Conservation (phyloP, 2,888 invertebrate species). For the Blera fallax region DNA sequence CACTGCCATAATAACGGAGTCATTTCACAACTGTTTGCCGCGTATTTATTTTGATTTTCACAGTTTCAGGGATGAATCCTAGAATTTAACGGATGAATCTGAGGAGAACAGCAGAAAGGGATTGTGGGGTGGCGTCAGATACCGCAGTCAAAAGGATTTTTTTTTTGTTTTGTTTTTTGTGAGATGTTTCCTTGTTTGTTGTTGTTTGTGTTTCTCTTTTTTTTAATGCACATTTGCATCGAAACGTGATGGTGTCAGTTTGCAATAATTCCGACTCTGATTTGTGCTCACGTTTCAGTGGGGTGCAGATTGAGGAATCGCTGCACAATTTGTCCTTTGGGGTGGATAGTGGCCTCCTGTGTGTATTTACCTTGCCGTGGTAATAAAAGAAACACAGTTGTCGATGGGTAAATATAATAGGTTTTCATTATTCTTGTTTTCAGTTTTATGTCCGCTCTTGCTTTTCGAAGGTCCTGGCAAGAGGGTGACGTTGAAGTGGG, state of each 20-base stretch:
- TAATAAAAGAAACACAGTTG: constrained; percentile 64
- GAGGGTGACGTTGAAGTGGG: constrained; percentile 8
- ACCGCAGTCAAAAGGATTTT: constrained; percentile 69
- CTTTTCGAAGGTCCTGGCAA: background rate
- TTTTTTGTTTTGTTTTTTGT: background rate
- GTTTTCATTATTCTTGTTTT: constrained; percentile 42
- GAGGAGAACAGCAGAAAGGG: background rate
- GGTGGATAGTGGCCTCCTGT: constrained; percentile 38
- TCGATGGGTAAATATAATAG: constrained; percentile 55
- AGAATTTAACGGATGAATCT: background rate
- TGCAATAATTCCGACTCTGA: constrained; percentile 57
- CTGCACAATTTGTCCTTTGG: constrained; percentile 53
- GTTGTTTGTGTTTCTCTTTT: background rate
- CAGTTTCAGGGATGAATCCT: constrained; percentile 40
- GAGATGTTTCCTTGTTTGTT: constrained; percentile 4
- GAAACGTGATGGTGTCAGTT: constrained; percentile 61
- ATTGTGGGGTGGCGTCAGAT: constrained; percentile 46
- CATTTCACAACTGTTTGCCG: constrained; percentile 19
- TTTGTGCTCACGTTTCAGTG: constrained; percentile 28
- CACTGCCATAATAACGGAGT: background rate
- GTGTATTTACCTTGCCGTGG: constrained; percentile 54
- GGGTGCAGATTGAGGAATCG: constrained; percentile 30
- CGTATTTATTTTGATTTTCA: constrained; percentile 35
- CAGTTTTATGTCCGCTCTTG: no score
- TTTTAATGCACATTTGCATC: constrained; percentile 35